These are phyloP conservation scores for Emydoidea blandingii DNA, from an alignment of 2,797 vertebrate genomes.

Conservation along the genomic window DNA sequence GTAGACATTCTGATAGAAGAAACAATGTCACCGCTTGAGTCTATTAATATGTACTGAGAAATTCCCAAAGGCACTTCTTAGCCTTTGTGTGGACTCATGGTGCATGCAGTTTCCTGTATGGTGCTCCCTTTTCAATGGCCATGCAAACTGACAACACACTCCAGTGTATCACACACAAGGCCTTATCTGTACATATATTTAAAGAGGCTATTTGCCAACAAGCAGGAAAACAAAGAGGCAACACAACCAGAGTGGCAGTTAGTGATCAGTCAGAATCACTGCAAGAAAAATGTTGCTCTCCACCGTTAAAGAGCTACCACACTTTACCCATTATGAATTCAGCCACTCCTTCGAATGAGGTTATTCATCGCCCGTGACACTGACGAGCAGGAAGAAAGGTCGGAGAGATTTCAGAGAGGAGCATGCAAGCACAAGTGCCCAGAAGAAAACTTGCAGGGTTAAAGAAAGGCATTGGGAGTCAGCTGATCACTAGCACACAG, in stretches of 20 bases:
- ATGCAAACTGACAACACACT: neutral
- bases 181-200: neutral
- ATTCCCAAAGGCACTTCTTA: rapidly evolving
- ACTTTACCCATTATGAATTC: neutral
- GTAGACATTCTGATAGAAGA: neutral
- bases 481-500: neutral
- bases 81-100: neutral
- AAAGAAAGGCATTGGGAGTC: neutral
- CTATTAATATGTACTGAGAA: neutral
- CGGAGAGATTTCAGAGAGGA: neutral
- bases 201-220: neutral
- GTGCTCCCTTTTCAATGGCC: rapidly evolving
- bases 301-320: rapidly evolving
- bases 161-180: neutral
- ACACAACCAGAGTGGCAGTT: neutral
- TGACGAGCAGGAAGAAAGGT: rapidly evolving
- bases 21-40: neutral
- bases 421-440: neutral
- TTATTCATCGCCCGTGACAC: too few species aligned
- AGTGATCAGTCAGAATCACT: rapidly evolving
- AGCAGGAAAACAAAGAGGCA: neutral
- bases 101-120: rapidly evolving
- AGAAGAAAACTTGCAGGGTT: neutral
- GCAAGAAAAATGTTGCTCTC: neutral
- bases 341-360: neutral